A percentile compares a stretch with the other conserved stretches of the same genome.
These are phyloP conservation scores for Octodon degus DNA, from an alignment of 2,113 vertebrate species.

Conservation along the genomic window DNA sequence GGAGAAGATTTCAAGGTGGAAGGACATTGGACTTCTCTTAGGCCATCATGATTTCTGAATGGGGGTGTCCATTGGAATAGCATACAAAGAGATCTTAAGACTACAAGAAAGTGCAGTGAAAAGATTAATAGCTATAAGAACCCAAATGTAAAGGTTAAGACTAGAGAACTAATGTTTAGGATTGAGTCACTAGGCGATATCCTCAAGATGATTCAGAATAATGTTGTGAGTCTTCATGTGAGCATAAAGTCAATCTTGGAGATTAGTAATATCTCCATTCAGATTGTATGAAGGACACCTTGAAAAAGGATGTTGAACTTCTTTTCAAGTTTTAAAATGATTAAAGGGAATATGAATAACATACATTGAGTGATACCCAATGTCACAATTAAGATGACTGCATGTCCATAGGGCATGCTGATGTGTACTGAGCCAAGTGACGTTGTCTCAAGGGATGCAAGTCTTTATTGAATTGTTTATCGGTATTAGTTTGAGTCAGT, in stretches of 20 bases:
- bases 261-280: too few relatives aligned
- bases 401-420: not conserved
- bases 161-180: too few relatives aligned
- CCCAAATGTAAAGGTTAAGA: not conserved
- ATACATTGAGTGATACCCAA: not conserved
- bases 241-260: too few relatives aligned
- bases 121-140: not conserved
- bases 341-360: not conserved
- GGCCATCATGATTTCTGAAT: not conserved
- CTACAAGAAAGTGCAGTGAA: not conserved
- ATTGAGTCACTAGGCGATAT: too few relatives aligned
- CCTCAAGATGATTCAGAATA: too few relatives aligned
- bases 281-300: not conserved
- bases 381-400: not conserved
- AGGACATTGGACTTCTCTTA: not conserved
- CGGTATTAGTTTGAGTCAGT: not conserved
- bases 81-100: not conserved
- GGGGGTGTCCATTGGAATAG: not conserved
- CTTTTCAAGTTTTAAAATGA: not conserved
- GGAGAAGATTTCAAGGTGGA: not conserved
- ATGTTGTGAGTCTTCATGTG: too few relatives aligned
- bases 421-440: not conserved
- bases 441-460: not conserved
- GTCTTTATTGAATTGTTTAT: not conserved
- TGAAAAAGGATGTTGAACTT: not conserved